Evolutionary conservation across 2,113 vertebrate genomes (phyloP).

Genomic region (Amphiprion ocellaris): DNA sequence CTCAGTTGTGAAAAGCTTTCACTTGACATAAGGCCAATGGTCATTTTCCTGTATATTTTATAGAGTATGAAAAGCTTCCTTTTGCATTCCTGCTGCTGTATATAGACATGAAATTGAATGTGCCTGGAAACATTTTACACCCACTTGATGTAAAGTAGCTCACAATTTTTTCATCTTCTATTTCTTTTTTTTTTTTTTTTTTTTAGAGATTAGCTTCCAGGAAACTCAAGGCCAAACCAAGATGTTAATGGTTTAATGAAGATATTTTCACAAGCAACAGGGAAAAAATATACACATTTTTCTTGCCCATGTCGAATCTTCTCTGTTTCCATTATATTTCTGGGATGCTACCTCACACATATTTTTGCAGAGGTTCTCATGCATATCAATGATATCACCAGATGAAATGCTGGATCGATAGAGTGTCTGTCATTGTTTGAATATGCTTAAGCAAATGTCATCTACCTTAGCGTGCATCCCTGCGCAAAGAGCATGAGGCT

Average conservation of each 20-base stretch:
- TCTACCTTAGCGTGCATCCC: slow-evolving; percentile 29
- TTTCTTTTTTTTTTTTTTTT: background rate
- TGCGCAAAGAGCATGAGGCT: slow-evolving; percentile 61
- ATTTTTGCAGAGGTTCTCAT: slow-evolving; percentile 2
- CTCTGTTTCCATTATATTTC: background rate
- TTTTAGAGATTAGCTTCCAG: background rate
- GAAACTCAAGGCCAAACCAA: background rate
- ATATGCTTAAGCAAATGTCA: slow-evolving; percentile 69
- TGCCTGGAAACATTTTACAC: slow-evolving; percentile 26
- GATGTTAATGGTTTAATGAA: background rate
- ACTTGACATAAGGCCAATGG: slow-evolving; percentile 9
- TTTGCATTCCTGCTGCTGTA: background rate
- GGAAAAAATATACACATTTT: background rate
- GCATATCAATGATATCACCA: slow-evolving; percentile 34
- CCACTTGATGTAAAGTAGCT: slow-evolving; percentile 8
- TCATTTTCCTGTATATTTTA: slow-evolving; percentile 8
- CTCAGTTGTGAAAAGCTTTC: slow-evolving; percentile 13
- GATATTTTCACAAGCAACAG: background rate
- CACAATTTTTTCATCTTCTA: background rate
- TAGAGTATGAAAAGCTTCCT: slow-evolving; percentile 9
- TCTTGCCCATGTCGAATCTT: background rate
- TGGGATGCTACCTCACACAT: background rate
- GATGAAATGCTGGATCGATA: slow-evolving; percentile 49
- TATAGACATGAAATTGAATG: slow-evolving; percentile 16
- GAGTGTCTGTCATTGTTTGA: slow-evolving; percentile 54